A percentile compares a stretch with the other conserved stretches of the same genome.
Evolutionary conservation across 2,797 vertebrate species (phyloP).

Genomic region (Benthosema pterotum): DNA sequence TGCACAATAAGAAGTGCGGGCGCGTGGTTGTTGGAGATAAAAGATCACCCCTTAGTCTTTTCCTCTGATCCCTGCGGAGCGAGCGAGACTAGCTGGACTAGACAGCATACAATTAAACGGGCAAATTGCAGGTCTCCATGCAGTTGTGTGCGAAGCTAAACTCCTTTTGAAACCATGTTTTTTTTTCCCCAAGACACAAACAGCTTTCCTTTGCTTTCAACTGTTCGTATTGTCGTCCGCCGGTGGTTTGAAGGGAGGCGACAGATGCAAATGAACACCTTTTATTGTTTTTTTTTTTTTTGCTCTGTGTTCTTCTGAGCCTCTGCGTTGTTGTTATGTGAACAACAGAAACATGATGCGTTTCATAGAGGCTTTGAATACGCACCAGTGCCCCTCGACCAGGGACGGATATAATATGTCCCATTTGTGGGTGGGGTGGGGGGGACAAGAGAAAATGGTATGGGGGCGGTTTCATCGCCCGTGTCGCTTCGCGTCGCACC

Average conservation of each 20-base stretch:
- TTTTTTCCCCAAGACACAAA: conserved; percentile 18
- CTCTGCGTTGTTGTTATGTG: background rate
- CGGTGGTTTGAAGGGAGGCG: conserved; percentile 37
- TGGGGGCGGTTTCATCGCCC: too few relatives aligned
- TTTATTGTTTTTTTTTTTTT: too few relatives aligned
- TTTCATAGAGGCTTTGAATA: too few relatives aligned
- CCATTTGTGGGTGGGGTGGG: too few relatives aligned
- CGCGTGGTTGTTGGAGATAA: conserved; percentile 18
- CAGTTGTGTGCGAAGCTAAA: conserved; percentile 45
- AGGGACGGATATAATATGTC: too few relatives aligned
- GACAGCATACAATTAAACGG: conserved; percentile 63
- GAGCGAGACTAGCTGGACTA: conserved; percentile 30
- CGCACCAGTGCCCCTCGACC: too few relatives aligned
- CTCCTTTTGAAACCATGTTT: conserved; percentile 47
- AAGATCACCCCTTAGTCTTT: conserved; percentile 28
- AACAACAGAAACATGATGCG: too few relatives aligned
- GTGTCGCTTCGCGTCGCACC: too few relatives aligned
- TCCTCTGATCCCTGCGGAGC: conserved; percentile 15
- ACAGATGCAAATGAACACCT: conserved; percentile 47
- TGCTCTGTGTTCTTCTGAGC: conserved; percentile 3
- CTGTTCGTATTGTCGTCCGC: conserved; percentile 35
- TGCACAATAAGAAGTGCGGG: conserved; percentile 31
- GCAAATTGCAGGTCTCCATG: conserved; percentile 60
- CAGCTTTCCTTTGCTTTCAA: conserved; percentile 43
- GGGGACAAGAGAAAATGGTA: too few relatives aligned